A percentile compares a stretch with the other conserved stretches of the same genome.
phyloP scores from a whole-genome alignment of 2,797 vertebrate genomes.

The Echiichthys vipera region DNA sequence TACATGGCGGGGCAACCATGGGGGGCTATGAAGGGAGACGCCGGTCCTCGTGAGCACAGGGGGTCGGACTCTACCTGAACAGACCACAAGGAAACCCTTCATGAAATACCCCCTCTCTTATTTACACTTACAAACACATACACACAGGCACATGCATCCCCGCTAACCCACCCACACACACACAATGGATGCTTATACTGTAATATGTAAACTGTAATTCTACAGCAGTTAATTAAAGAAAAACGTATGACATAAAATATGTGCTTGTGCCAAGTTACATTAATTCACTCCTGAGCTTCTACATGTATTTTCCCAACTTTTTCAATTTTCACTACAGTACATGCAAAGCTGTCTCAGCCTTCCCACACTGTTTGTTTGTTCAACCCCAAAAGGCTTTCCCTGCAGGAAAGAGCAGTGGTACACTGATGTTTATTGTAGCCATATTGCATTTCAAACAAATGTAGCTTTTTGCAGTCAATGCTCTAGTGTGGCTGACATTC shows the following conservation, averaged over 20 bases:
- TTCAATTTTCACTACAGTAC: slow-evolving; percentile 51
- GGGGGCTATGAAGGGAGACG: slow-evolving; percentile 66
- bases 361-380: slow-evolving; percentile 73
- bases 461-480: slow-evolving; percentile 66
- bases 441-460: slow-evolving; percentile 76
- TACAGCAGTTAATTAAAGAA: slow-evolving; percentile 35
- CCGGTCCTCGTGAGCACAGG: slow-evolving; percentile 62
- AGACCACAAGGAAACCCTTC: slow-evolving; percentile 82
- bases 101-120: slow-evolving; percentile 59
- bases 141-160: slow-evolving; percentile 21
- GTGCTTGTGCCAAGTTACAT: slow-evolving; percentile 41
- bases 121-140: slow-evolving; percentile 62
- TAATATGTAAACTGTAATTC: slow-evolving; percentile 34
- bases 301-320: slow-evolving; percentile 16
- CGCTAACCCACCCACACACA: background rate
- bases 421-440: slow-evolving; percentile 73
- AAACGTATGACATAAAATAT: slow-evolving; percentile 43
- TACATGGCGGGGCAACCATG: slow-evolving; percentile 48
- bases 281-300: slow-evolving; percentile 33
- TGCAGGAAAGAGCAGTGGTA: slow-evolving; percentile 60
- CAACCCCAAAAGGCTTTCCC: slow-evolving; percentile 71
- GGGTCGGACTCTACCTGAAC: slow-evolving; percentile 70
- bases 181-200: slow-evolving; percentile 47
- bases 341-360: slow-evolving; percentile 59
- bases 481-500: slow-evolving; percentile 64